Percentiles rank a stretch among this genome's conserved stretches.
phyloP scores from a whole-genome alignment of 2,888 invertebrate genomes.

The Cyaniris semiargus region DNA sequence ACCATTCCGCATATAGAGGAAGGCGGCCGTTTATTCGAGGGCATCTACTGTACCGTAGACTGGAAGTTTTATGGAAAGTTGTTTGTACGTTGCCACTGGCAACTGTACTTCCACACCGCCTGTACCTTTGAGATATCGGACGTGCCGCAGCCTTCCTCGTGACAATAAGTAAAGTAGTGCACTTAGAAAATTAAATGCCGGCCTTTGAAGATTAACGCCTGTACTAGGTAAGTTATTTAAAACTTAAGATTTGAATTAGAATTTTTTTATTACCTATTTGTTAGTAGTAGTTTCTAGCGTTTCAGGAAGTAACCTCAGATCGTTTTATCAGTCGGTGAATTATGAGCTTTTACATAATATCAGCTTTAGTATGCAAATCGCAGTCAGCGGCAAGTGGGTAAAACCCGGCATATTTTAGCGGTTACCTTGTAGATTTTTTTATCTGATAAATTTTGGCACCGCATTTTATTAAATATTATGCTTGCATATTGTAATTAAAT shows the following conservation, averaged over 20 bases:
- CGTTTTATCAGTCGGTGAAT: conserved; percentile 15
- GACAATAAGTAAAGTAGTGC: conserved; percentile 43
- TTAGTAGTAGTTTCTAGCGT: neutral
- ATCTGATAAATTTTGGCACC: neutral
- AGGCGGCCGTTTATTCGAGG: neutral
- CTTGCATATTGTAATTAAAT: neutral
- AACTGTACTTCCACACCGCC: conserved; percentile 71
- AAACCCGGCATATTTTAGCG: conserved; percentile 1
- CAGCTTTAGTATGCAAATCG: conserved; percentile 7
- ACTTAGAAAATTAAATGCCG: conserved; percentile 11
- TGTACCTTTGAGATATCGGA: conserved; percentile 56
- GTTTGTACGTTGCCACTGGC: conserved; percentile 74
- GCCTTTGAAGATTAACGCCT: neutral
- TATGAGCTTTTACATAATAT: conserved; percentile 29
- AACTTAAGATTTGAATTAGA: neutral
- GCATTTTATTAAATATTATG: neutral
- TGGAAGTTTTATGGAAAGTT: conserved; percentile 66
- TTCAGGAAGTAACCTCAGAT: conserved; percentile 15
- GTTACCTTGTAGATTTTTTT: neutral
- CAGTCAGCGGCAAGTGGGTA: conserved; percentile 6
- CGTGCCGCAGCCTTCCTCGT: conserved; percentile 60
- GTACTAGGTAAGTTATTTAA: conserved; percentile 14
- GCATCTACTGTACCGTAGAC: conserved; percentile 48
- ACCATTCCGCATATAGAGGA: neutral
- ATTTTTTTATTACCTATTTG: neutral